These are phyloP conservation scores for Ectobius pallidus DNA, from an alignment of 2,888 invertebrate genomes.

Conservation along the genomic window DNA sequence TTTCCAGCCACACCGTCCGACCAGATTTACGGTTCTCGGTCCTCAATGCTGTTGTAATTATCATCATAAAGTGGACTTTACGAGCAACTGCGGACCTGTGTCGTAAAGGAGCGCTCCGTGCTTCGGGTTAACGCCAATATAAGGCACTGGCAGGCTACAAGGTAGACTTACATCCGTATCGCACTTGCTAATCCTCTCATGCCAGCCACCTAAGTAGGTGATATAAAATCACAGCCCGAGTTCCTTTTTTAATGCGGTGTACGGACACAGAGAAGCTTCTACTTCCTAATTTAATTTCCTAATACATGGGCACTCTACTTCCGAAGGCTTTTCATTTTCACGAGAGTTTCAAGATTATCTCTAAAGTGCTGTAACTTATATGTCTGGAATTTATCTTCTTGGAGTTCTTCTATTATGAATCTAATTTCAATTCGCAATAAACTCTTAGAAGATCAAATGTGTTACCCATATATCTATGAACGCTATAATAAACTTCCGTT, in stretches of 20 bases:
- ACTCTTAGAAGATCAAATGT: no score
- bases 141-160: neutral
- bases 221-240: constrained; percentile 6
- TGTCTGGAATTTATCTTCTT: no score
- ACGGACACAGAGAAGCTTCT: neutral
- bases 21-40: constrained; percentile 39
- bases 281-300: constrained; percentile 19
- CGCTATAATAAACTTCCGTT: no score
- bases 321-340: no score
- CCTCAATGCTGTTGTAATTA: constrained; percentile 52
- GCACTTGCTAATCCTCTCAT: constrained; percentile 10
- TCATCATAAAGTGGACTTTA: constrained; percentile 59
- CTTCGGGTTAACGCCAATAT: neutral
- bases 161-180: neutral
- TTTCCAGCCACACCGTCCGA: neutral
- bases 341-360: no score
- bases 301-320: neutral
- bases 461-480: no score
- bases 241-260: neutral
- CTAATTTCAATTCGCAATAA: no score
- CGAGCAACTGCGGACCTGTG: constrained; percentile 46
- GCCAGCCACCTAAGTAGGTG: constrained; percentile 22
- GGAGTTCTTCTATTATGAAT: no score
- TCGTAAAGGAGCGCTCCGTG: constrained; percentile 30
- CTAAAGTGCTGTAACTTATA: no score